phyloP scores from a whole-genome alignment of 2,797 vertebrate genomes.

The Salmo trutta region DNA sequence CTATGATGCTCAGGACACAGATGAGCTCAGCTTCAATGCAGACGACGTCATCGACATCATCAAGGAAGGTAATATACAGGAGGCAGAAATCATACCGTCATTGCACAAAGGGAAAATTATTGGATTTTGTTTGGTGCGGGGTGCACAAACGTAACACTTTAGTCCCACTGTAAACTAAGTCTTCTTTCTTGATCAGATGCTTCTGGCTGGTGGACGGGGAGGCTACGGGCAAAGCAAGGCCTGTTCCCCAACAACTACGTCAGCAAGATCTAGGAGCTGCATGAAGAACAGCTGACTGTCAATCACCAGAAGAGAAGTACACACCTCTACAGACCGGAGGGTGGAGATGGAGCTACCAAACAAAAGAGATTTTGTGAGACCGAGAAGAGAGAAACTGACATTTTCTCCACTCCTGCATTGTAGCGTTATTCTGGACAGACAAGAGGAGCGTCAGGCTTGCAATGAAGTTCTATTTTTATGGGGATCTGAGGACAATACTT shows the following conservation, averaged over 20 bases:
- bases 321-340: conserved; percentile 32
- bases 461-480: conserved; percentile 47
- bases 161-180: not conserved
- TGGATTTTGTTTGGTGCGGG: not conserved
- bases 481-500: conserved; percentile 46
- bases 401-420: conserved; percentile 44
- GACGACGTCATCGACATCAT: conserved; percentile 92
- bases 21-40: conserved; percentile 98
- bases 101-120: not conserved
- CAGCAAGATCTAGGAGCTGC: conserved; percentile 85
- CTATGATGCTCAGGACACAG: conserved; percentile 97
- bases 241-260: conserved; percentile 99
- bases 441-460: conserved; percentile 41
- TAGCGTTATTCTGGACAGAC: conserved; percentile 37
- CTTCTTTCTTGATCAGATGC: conserved; percentile 73
- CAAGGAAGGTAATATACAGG: conserved; percentile 84
- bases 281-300: conserved; percentile 14
- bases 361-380: conserved; percentile 30
- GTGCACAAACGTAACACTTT: not conserved
- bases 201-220: conserved; percentile 97
- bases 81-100: not conserved
- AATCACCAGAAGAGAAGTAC: conserved; percentile 34
- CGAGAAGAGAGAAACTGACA: conserved; percentile 20
- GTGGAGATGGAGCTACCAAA: conserved; percentile 24
- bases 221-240: conserved; percentile 95